phyloP scores from a whole-genome alignment of 2,113 vertebrate genomes.

The Pampusana beccarii region DNA sequence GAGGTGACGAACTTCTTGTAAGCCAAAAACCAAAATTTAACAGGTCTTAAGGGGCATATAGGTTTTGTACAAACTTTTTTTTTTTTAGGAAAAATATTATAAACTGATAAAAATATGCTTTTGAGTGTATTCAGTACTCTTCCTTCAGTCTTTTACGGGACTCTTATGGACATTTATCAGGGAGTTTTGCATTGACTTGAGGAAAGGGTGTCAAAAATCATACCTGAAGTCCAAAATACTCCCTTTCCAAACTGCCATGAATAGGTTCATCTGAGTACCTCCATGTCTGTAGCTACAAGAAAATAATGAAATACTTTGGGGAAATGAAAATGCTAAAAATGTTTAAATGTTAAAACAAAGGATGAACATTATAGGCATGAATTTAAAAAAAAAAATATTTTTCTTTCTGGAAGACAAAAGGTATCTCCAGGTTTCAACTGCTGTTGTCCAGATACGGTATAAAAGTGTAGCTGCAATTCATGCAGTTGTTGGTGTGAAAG shows the following conservation, averaged over 20 bases:
- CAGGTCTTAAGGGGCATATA: too few relatives aligned
- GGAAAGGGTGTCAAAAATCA: background rate
- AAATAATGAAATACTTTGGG: background rate
- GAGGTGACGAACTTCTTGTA: background rate
- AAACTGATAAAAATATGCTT: background rate
- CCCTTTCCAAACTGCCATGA: background rate
- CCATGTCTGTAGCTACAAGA: background rate
- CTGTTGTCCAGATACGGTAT: background rate
- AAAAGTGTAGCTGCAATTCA: background rate
- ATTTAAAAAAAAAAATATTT: background rate
- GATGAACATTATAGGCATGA: background rate
- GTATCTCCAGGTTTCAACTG: background rate
- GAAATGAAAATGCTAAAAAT: background rate
- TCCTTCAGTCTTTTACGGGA: background rate
- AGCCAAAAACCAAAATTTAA: background rate
- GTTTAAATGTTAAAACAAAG: background rate
- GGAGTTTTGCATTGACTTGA: background rate
- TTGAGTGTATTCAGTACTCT: background rate
- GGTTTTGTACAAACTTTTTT: background rate
- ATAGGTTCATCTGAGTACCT: background rate
- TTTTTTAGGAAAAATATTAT: background rate
- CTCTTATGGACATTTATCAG: rapidly evolving
- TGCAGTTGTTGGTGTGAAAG: background rate
- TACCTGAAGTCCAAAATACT: background rate
- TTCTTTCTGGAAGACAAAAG: background rate